phyloP scores from a whole-genome alignment of 2,888 invertebrate species.

The Drosophila nigritarsus region DNA sequence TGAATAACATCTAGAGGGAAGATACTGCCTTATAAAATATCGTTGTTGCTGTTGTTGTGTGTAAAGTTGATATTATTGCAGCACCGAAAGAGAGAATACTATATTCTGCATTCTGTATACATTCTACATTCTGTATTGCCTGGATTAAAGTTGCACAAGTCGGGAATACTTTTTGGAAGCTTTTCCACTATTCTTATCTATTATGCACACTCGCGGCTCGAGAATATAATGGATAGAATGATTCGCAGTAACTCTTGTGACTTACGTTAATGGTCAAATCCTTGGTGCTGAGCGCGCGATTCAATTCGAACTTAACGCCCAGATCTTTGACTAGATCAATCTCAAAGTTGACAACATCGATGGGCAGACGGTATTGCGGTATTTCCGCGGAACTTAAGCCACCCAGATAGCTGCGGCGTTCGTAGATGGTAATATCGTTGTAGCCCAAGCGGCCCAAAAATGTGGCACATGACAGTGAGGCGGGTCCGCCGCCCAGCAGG shows the following conservation, averaged over 20 bases:
- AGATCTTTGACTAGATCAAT: constrained; percentile 95
- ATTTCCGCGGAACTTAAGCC: constrained; percentile 98
- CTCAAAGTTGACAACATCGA: constrained; percentile 96
- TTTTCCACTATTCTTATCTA: neutral
- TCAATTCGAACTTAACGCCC: constrained; percentile 94
- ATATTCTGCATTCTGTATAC: neutral
- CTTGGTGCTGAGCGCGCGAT: constrained; percentile 89
- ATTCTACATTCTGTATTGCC: neutral
- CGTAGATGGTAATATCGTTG: constrained; percentile 95
- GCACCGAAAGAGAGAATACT: neutral
- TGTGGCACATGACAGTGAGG: constrained; percentile 97
- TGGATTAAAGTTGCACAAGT: neutral
- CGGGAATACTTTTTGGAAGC: neutral
- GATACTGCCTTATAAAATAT: neutral
- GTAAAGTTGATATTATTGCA: too few species aligned
- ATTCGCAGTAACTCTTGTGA: constrained; percentile 1
- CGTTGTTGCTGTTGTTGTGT: too few species aligned
- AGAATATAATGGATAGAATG: neutral
- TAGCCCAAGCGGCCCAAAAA: constrained; percentile 98
- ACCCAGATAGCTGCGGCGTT: constrained; percentile 94
- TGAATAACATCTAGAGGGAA: neutral
- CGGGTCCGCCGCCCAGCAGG: constrained; percentile 97
- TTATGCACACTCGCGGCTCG: too few species aligned
- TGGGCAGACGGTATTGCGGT: constrained; percentile 98
- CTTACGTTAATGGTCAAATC: constrained; percentile 90